These are phyloP conservation scores for Pteropus alecto DNA, from an alignment of 2,113 vertebrate species.

Conservation along the genomic window DNA sequence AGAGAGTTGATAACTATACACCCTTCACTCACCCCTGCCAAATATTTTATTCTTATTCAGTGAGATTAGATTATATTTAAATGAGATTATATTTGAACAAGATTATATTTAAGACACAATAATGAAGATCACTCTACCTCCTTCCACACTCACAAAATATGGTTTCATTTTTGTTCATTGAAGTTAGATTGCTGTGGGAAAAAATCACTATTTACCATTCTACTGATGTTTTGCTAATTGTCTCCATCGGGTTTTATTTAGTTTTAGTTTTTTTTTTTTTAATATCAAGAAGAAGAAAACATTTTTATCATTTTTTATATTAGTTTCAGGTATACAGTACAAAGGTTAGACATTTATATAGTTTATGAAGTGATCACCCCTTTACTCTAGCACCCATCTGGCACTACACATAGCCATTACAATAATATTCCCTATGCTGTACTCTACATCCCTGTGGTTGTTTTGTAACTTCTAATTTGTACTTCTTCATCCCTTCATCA, in stretches of 20 bases:
- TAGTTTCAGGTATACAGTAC: too few relatives aligned
- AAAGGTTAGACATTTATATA: too few relatives aligned
- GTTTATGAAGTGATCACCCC: too few relatives aligned
- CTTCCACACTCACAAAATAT: background rate
- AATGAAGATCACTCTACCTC: background rate
- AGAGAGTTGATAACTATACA: background rate
- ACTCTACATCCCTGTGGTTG: too few relatives aligned
- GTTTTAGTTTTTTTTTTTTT: background rate
- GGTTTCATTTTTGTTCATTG: constrained; percentile 20
- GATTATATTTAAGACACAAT: background rate
- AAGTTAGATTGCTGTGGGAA: background rate
- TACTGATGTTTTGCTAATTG: background rate
- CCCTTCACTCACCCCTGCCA: background rate
- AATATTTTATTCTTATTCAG: constrained; percentile 32
- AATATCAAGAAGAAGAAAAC: background rate
- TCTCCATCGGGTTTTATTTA: constrained; percentile 17
- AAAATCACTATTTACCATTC: background rate
- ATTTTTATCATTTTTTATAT: too few relatives aligned
- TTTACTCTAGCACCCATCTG: too few relatives aligned
- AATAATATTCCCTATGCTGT: too few relatives aligned
- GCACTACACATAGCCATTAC: too few relatives aligned
- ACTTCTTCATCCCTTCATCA: too few relatives aligned
- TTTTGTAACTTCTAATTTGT: too few relatives aligned
- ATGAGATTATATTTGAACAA: background rate
- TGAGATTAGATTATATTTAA: constrained; percentile 20